Percentiles rank a stretch among this genome's conserved stretches.
These are phyloP conservation scores for Pelagia noctiluca DNA, from an alignment of 30 jellyfish, hydroid and myxozoan genomes.

Conservation along the genomic window DNA sequence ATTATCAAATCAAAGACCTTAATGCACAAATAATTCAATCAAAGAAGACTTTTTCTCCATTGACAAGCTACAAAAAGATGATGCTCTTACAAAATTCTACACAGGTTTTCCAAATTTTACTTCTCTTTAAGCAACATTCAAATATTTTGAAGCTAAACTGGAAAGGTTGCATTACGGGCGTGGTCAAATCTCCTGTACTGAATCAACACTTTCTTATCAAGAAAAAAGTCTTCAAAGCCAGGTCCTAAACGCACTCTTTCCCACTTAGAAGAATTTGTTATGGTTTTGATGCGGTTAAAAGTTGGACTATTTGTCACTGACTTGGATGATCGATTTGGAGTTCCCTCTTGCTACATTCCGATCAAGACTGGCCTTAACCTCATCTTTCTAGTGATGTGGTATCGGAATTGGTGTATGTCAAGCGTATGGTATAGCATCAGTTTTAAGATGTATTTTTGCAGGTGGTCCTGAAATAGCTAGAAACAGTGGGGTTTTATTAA, in stretches of 20 bases:
- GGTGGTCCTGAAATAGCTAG: too few relatives aligned
- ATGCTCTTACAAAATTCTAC: too few relatives aligned
- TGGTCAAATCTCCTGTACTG: constrained; percentile 1
- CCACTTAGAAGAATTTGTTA: too few relatives aligned
- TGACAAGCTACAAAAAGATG: constrained; percentile 3
- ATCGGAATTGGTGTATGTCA: too few relatives aligned
- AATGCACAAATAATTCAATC: background rate
- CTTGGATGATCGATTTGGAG: background rate
- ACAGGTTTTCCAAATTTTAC: too few relatives aligned
- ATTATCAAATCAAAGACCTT: background rate
- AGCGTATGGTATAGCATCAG: too few relatives aligned
- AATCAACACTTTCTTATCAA: constrained; percentile 7
- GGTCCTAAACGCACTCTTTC: constrained; percentile 19
- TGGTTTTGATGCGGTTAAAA: constrained; percentile 3
- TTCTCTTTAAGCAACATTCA: constrained; percentile 2
- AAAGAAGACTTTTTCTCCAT: constrained; percentile 5
- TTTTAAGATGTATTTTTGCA: too few relatives aligned
- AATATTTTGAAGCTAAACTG: constrained; percentile 1
- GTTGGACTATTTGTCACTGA: constrained; percentile 10
- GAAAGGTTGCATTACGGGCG: constrained; percentile 5
- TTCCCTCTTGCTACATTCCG: background rate
- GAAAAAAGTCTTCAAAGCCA: background rate
- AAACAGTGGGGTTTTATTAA: too few relatives aligned
- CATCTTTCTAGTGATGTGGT: too few relatives aligned
- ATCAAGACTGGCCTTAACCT: too few relatives aligned